A percentile compares a stretch with the other conserved stretches of the same genome.
Conservation (phyloP, 2,888 invertebrate species). For the Polyploca ridens region DNA sequence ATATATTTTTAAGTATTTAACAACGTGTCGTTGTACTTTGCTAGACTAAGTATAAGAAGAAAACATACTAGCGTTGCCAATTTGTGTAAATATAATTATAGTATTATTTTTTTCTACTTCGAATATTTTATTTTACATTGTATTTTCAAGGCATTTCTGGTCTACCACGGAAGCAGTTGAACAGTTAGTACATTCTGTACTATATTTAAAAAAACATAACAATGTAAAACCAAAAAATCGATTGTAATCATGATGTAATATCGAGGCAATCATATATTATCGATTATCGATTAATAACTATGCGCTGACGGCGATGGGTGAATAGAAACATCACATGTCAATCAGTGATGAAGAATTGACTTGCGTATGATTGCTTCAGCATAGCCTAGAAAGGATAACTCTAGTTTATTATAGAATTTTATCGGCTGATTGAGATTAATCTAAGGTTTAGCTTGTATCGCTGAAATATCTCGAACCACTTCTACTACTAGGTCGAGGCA, state of each 20-base stretch:
- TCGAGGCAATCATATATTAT: slow-evolving; percentile 25
- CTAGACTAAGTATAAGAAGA: background rate
- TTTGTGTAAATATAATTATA: background rate
- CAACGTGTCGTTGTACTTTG: slow-evolving; percentile 7
- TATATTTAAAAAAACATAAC: background rate
- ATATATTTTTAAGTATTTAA: slow-evolving; percentile 20
- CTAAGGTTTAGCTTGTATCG: background rate
- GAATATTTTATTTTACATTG: background rate
- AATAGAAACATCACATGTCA: slow-evolving; percentile 70
- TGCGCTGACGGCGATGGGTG: slow-evolving; percentile 38
- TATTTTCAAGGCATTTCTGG: background rate
- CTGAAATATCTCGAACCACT: background rate
- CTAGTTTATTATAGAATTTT: slow-evolving; percentile 1
- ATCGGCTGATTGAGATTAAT: background rate
- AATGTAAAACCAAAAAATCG: background rate
- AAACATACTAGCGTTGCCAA: background rate
- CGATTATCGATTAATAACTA: slow-evolving; percentile 55
- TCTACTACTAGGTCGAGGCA: too few species aligned
- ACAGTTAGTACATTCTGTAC: background rate
- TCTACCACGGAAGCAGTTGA: background rate
- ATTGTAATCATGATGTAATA: slow-evolving; percentile 6
- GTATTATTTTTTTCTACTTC: background rate
- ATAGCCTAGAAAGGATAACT: background rate
- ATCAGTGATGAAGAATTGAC: slow-evolving; percentile 60
- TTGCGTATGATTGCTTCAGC: slow-evolving; percentile 35